Evolutionary conservation across 2,113 vertebrate species (phyloP).

Genomic region (Ranitomeya variabilis): DNA sequence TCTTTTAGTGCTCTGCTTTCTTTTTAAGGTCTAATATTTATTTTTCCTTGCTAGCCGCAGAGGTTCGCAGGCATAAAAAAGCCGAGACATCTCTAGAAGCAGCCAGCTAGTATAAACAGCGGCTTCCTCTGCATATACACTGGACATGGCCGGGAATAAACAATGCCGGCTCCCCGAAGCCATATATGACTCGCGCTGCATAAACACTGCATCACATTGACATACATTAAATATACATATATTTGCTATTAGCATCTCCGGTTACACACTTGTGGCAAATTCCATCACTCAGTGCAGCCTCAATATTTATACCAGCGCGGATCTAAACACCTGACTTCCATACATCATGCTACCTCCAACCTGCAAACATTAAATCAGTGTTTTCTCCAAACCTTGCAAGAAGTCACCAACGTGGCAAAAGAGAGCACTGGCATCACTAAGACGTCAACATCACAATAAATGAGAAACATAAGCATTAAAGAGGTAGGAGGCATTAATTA

Average conservation of each 20-base stretch:
- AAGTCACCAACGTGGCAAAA: background rate
- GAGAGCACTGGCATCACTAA: background rate
- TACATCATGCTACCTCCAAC: conserved; percentile 48
- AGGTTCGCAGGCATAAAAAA: conserved; percentile 13
- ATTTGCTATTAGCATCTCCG: conserved; percentile 53
- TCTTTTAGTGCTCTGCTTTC: conserved; percentile 23
- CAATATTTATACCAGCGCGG: conserved; percentile 47
- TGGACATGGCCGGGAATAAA: conserved; percentile 50
- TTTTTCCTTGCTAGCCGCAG: conserved; percentile 33
- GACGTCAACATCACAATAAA: background rate
- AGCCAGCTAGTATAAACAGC: conserved; percentile 55
- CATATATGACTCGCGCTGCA: conserved; percentile 50
- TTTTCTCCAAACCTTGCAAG: background rate
- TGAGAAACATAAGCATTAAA: background rate
- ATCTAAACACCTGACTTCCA: conserved; percentile 54
- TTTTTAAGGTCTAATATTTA: conserved; percentile 44
- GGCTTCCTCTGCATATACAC: conserved; percentile 55
- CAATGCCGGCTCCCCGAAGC: conserved; percentile 46
- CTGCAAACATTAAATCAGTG: conserved; percentile 31
- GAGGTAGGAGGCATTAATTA: background rate
- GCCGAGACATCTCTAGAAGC: conserved; percentile 45
- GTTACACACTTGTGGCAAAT: conserved; percentile 53
- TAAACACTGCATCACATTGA: conserved; percentile 57
- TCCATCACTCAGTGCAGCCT: conserved; percentile 41
- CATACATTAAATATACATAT: conserved; percentile 56